Percentiles rank a stretch among this genome's conserved stretches.
phyloP scores from a whole-genome alignment of 2,888 invertebrate species.

The Folsomia candida region DNA sequence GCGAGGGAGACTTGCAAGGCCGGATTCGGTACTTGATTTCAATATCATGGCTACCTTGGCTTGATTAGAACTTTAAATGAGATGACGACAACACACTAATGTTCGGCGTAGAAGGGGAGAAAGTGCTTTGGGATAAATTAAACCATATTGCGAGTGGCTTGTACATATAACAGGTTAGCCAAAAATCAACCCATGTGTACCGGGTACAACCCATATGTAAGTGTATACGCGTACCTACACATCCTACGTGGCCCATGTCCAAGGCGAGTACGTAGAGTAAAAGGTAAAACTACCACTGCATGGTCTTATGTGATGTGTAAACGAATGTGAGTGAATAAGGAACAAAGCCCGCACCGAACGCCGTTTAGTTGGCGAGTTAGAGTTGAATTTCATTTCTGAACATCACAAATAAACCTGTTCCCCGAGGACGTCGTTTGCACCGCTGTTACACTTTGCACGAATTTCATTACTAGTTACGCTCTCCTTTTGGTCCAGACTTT shows the following conservation, averaged over 20 bases:
- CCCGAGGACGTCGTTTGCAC: slow-evolving; percentile 31
- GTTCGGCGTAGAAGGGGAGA: too few species aligned
- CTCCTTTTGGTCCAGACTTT: slow-evolving; percentile 6
- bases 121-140: too few species aligned
- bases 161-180: neutral
- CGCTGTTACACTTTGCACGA: slow-evolving; percentile 33
- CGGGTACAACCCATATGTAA: neutral
- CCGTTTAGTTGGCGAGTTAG: slow-evolving; percentile 9
- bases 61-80: neutral
- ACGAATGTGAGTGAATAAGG: too few species aligned
- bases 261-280: too few species aligned
- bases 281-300: too few species aligned
- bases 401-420: slow-evolving; percentile 29
- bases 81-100: neutral
- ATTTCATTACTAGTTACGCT: slow-evolving; percentile 38
- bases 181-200: neutral
- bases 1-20: too few species aligned
- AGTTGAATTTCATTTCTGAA: slow-evolving; percentile 25
- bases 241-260: too few species aligned
- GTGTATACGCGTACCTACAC: too few species aligned
- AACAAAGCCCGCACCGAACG: neutral
- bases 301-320: too few species aligned
- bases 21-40: too few species aligned
- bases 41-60: too few species aligned
- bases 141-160: too few species aligned